These are phyloP conservation scores for Drosophila burlai DNA, from an alignment of 1,140 invertebrate species.

Conservation along the genomic window DNA sequence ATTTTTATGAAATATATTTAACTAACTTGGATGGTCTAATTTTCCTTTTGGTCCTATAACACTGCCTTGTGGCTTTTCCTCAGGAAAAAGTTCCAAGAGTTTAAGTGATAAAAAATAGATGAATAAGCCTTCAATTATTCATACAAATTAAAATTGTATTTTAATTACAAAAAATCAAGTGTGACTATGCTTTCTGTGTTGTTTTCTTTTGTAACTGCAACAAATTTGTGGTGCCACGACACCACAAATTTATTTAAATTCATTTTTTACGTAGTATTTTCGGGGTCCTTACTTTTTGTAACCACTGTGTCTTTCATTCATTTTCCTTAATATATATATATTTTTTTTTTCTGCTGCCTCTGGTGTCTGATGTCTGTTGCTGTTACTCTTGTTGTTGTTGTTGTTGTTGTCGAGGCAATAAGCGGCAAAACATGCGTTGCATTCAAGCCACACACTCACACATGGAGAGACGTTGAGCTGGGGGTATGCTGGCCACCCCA, in stretches of 20 bases:
- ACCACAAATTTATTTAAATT: not conserved
- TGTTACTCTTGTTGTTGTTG: conserved; percentile 21
- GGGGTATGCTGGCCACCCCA: not conserved
- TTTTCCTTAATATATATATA: conserved; percentile 14
- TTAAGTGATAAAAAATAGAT: not conserved
- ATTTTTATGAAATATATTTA: too few relatives aligned
- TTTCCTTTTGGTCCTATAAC: too few relatives aligned
- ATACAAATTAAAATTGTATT: not conserved
- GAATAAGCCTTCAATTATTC: not conserved
- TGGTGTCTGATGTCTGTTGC: conserved; percentile 8
- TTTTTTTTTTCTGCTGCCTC: conserved; percentile 6
- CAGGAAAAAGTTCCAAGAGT: not conserved
- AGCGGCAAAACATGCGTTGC: conserved; percentile 71
- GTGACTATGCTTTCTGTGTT: not conserved
- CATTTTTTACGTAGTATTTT: not conserved
- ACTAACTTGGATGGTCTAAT: too few relatives aligned
- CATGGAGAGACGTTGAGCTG: not conserved
- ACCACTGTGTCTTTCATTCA: conserved; percentile 13
- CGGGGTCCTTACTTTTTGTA: not conserved
- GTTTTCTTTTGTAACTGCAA: too few relatives aligned
- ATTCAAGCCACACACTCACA: conserved; percentile 40
- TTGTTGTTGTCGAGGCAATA: conserved; percentile 46
- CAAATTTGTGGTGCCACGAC: not conserved
- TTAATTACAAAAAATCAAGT: not conserved
- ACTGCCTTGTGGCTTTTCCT: not conserved